These are phyloP conservation scores for Motacilla tschutschensis DNA, from an alignment of 2,113 vertebrate genomes.

Conservation along the genomic window DNA sequence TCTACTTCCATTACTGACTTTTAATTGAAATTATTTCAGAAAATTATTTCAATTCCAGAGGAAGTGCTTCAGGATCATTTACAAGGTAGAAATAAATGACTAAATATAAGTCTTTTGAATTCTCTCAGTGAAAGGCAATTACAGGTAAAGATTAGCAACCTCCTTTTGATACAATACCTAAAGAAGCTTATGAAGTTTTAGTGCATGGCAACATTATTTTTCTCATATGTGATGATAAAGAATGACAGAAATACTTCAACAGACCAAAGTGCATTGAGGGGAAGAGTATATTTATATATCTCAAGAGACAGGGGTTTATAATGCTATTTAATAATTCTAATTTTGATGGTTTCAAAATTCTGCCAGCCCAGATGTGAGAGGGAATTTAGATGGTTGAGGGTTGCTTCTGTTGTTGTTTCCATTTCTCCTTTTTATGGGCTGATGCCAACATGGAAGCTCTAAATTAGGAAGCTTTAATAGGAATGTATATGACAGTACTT, in stretches of 20 bases:
- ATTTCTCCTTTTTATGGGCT: neutral
- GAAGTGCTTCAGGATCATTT: neutral
- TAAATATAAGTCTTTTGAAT: neutral
- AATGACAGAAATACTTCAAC: neutral
- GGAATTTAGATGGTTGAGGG: neutral
- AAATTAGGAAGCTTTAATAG: neutral
- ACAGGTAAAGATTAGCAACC: neutral
- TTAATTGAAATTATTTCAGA: neutral
- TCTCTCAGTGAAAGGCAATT: neutral
- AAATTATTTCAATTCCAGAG: neutral
- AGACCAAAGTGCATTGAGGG: neutral
- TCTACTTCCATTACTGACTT: neutral
- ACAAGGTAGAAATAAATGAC: neutral
- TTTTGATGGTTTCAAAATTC: neutral
- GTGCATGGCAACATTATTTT: neutral
- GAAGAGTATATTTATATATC: neutral
- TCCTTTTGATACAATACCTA: neutral
- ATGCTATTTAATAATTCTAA: neutral
- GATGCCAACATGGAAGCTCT: neutral
- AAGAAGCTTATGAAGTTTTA: neutral
- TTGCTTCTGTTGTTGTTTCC: neutral
- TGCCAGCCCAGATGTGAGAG: neutral
- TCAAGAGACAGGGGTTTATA: neutral
- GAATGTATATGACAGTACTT: constrained; percentile 1
- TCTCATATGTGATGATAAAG: neutral